Percentiles rank a stretch among this genome's conserved stretches.
Evolutionary conservation across 2,888 invertebrate genomes (phyloP).

Genomic region (Habroteleia sp.): DNA sequence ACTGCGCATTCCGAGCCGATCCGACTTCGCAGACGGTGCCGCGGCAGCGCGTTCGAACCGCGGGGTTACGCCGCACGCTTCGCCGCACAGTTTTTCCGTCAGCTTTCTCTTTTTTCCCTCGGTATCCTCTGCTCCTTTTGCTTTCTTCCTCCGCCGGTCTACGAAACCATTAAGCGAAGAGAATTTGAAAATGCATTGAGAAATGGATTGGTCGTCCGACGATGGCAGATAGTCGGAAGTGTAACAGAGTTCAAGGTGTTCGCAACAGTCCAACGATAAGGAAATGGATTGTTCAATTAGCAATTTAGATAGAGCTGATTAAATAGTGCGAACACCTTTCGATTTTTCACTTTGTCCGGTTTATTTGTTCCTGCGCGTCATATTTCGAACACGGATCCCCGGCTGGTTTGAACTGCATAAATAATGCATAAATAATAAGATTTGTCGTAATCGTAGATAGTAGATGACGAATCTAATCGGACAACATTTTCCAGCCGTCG

Average conservation of each 20-base stretch:
- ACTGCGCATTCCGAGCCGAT: slow-evolving; percentile 17
- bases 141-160: slow-evolving; percentile 3
- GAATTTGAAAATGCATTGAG: slow-evolving; percentile 27
- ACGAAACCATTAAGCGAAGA: slow-evolving; percentile 21
- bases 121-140: background rate
- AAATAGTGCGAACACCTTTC: slow-evolving; percentile 10
- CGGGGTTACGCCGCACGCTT: no score
- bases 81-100: no score
- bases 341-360: slow-evolving; percentile 8
- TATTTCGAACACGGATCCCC: no score
- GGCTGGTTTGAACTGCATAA: no score
- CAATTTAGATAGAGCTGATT: slow-evolving; percentile 38
- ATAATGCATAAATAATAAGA: no score
- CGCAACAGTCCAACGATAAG: slow-evolving; percentile 25
- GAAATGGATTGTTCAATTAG: slow-evolving; percentile 42
- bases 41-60: no score
- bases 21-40: slow-evolving; percentile 3
- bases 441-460: no score
- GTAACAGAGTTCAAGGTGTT: slow-evolving; percentile 33
- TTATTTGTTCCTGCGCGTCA: no score
- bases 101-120: background rate
- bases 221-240: slow-evolving; percentile 30
- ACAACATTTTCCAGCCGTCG: no score
- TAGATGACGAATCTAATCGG: no score
- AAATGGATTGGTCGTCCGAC: slow-evolving; percentile 33